Evolutionary conservation across 2,113 vertebrate genomes (phyloP).

Genomic region (Oenanthe oenanthe): DNA sequence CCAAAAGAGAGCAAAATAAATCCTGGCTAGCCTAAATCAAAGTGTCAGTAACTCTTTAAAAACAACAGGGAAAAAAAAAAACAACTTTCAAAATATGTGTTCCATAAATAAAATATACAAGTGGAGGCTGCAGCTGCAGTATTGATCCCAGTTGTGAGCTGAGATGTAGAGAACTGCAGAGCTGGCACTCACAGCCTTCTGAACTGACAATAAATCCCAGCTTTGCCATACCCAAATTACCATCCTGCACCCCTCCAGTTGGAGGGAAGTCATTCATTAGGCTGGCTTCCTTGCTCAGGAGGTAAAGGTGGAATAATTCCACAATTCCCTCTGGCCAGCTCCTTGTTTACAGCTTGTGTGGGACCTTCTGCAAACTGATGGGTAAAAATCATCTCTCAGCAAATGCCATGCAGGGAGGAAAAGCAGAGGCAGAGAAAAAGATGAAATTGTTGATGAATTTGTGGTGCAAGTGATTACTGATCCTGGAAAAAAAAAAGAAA

Average conservation of each 20-base stretch:
- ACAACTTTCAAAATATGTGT: slow-evolving; percentile 17
- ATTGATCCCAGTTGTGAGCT: slow-evolving; percentile 61
- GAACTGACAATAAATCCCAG: slow-evolving; percentile 45
- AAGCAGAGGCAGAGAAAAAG: not conserved
- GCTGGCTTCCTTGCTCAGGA: not conserved
- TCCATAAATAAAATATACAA: slow-evolving; percentile 64
- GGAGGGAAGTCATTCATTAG: slow-evolving; percentile 41
- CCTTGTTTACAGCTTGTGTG: not conserved
- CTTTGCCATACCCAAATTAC: not conserved
- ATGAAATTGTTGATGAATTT: not conserved
- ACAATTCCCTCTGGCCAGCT: not conserved
- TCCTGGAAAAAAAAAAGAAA: not conserved
- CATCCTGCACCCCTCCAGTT: not conserved
- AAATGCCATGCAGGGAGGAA: not conserved
- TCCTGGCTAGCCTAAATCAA: not conserved
- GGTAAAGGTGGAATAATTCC: not conserved
- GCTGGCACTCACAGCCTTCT: slow-evolving; percentile 10
- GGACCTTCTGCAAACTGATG: not conserved
- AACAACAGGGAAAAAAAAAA: not conserved
- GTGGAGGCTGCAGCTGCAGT: slow-evolving; percentile 1
- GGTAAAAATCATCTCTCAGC: not conserved
- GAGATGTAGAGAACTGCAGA: slow-evolving; percentile 48
- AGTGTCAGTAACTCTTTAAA: not conserved
- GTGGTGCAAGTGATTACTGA: not conserved
- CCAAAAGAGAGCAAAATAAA: not conserved